phyloP scores from a whole-genome alignment of 1,140 invertebrate genomes.

The Ooceraea biroi region DNA sequence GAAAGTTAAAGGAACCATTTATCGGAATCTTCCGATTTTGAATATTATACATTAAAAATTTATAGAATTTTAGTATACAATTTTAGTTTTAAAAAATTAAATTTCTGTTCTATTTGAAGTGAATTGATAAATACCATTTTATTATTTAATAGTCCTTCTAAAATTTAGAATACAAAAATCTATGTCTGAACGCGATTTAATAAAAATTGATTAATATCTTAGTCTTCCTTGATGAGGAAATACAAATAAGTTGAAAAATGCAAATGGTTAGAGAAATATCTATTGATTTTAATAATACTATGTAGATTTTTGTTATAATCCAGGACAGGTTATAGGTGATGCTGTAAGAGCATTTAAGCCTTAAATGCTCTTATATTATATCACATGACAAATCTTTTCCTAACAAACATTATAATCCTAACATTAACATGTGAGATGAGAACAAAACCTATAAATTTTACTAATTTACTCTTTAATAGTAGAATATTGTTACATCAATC shows the following conservation, averaged over 20 bases:
- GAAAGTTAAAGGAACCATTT: not conserved
- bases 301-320: conserved; percentile 35
- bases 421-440: no score
- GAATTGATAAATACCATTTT: not conserved
- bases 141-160: not conserved
- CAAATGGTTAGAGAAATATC: not conserved
- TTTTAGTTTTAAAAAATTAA: no score
- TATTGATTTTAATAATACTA: not conserved
- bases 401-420: no score
- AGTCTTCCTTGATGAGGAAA: not conserved
- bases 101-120: conserved; percentile 4
- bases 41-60: conserved; percentile 9
- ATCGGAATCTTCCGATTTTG: not conserved
- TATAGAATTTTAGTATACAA: not conserved
- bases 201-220: not conserved
- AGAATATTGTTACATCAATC: no score
- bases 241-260: not conserved
- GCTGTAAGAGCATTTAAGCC: no score
- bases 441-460: no score
- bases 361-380: no score
- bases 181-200: not conserved
- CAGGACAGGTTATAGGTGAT: conserved; percentile 2
- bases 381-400: no score
- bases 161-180: not conserved
- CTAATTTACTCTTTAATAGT: no score